Evolutionary conservation across 2,797 vertebrate species (phyloP).

Genomic region (Esox lucius): DNA sequence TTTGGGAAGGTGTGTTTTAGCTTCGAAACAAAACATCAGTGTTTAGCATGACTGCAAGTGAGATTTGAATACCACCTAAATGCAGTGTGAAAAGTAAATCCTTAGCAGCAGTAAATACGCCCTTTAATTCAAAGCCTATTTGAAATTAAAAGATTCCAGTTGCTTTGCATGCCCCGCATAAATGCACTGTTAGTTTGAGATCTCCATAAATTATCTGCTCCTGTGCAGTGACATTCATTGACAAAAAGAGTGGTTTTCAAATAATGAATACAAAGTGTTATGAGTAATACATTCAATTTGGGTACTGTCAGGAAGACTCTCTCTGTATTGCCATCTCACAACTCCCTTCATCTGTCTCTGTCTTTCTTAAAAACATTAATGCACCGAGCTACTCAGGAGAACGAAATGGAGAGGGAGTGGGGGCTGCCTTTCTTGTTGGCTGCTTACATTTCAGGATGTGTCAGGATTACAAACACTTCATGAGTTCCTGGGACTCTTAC

Average conservation of each 20-base stretch:
- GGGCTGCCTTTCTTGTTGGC: constrained; percentile 2
- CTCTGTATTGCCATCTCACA: neutral
- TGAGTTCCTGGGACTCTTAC: constrained; percentile 9
- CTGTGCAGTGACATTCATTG: neutral
- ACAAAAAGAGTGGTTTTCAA: neutral
- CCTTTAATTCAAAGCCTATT: neutral
- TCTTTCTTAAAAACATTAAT: constrained; percentile 33
- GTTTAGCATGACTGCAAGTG: neutral
- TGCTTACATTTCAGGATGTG: constrained; percentile 25
- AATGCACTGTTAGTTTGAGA: constrained; percentile 9
- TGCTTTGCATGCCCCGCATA: neutral
- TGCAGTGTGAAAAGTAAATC: neutral
- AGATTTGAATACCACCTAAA: constrained; percentile 11
- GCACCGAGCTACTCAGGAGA: constrained; percentile 9
- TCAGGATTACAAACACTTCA: constrained; percentile 15
- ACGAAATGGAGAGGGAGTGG: neutral
- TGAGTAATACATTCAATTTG: constrained; percentile 4
- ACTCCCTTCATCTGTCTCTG: constrained; percentile 34
- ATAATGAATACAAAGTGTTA: neutral
- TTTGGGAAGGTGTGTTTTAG: constrained; percentile 3
- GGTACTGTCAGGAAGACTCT: neutral
- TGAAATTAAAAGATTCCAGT: neutral
- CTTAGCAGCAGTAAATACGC: neutral
- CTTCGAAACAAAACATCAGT: neutral
- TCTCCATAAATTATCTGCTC: constrained; percentile 7